These are phyloP conservation scores for Conops quadrifasciatus DNA, from an alignment of 2,888 invertebrate genomes.

Conservation along the genomic window DNA sequence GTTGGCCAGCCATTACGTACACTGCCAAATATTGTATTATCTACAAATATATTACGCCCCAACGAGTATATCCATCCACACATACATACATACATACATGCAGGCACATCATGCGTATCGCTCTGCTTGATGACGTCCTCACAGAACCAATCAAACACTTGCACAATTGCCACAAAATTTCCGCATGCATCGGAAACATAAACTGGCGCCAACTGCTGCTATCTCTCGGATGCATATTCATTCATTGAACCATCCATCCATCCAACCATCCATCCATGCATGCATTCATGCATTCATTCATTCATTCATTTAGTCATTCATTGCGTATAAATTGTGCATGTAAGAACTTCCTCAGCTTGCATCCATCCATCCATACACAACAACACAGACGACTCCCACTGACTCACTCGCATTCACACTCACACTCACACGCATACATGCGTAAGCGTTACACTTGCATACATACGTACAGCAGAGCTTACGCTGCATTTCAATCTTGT, in stretches of 20 bases:
- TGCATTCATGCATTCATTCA: too few species aligned
- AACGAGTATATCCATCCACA: slow-evolving; percentile 2
- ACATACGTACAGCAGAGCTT: slow-evolving; percentile 12
- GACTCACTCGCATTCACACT: slow-evolving; percentile 4
- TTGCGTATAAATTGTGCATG: slow-evolving; percentile 34
- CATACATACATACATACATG: slow-evolving; percentile 20
- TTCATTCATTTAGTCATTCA: slow-evolving; percentile 9
- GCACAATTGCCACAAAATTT: slow-evolving; percentile 36
- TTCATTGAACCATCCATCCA: too few species aligned
- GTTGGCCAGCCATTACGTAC: not conserved
- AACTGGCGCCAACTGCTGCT: slow-evolving; percentile 36
- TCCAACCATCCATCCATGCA: too few species aligned
- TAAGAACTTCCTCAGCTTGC: slow-evolving; percentile 34
- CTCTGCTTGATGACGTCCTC: slow-evolving; percentile 28
- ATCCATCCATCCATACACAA: not conserved
- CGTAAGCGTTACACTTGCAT: slow-evolving; percentile 7
- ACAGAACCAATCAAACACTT: slow-evolving; percentile 34
- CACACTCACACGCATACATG: not conserved
- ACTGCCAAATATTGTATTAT: slow-evolving; percentile 25
- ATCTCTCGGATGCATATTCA: slow-evolving; percentile 34
- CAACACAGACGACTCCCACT: slow-evolving; percentile 3
- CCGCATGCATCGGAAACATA: slow-evolving; percentile 35
- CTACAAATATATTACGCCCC: not conserved
- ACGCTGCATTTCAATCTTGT: slow-evolving; percentile 23
- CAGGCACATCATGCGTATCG: slow-evolving; percentile 11